These are phyloP conservation scores for Pandion haliaetus DNA, from an alignment of 2,113 vertebrate species.

Conservation along the genomic window DNA sequence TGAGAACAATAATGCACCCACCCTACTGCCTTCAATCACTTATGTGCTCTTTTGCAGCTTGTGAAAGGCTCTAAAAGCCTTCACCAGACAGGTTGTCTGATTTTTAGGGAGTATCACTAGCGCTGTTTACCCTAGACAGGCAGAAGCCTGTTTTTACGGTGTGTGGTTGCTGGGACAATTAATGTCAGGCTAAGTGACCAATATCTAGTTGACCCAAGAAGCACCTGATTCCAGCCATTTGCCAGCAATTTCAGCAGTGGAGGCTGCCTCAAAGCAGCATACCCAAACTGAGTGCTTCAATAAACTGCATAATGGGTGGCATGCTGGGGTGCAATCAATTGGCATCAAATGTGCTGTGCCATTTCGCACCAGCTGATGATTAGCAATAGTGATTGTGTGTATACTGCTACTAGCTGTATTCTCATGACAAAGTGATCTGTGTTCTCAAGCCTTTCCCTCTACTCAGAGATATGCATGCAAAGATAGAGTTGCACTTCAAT, in stretches of 20 bases:
- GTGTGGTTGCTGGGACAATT: not conserved
- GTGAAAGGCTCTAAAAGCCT: constrained; percentile 53
- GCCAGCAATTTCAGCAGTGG: not conserved
- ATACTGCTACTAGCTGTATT: not conserved
- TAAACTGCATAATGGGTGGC: not conserved
- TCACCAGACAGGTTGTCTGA: constrained; percentile 12
- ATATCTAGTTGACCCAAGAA: not conserved
- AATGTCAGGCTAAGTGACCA: not conserved
- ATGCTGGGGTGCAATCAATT: not conserved
- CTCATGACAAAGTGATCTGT: not conserved
- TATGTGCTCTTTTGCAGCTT: not conserved
- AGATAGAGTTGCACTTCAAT: not conserved
- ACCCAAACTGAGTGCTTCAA: not conserved
- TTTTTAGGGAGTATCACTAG: not conserved
- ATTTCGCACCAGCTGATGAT: not conserved
- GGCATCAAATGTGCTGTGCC: not conserved
- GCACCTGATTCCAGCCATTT: not conserved
- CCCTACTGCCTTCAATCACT: not conserved
- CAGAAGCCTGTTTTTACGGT: not conserved
- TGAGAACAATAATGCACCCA: constrained; percentile 8
- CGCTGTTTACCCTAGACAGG: not conserved
- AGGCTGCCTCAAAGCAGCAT: not conserved
- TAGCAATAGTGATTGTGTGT: not conserved
- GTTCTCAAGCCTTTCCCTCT: not conserved
- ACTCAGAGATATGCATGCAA: not conserved